Conservation (phyloP, 2,888 invertebrate genomes). For the Drosophila imparisetae region DNA sequence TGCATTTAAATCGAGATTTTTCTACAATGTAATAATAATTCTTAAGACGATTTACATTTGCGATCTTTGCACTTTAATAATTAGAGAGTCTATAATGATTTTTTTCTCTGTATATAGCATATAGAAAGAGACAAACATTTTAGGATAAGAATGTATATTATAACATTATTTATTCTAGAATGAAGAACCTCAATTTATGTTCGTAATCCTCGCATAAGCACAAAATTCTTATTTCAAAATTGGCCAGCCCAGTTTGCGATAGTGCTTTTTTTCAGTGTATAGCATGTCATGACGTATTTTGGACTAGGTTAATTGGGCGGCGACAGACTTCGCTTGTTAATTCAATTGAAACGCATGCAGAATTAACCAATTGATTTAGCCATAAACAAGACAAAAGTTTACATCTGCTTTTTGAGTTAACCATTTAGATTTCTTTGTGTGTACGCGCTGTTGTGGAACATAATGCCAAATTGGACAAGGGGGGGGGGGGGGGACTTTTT, state of each 20-base stretch:
- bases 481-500: neutral
- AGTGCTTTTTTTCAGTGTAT: neutral
- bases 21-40: neutral
- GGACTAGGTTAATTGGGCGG: slow-evolving; percentile 8
- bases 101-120: slow-evolving; percentile 4
- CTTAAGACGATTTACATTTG: neutral
- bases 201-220: neutral
- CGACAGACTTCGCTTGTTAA: slow-evolving; percentile 14
- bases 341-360: slow-evolving; percentile 25
- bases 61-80: neutral
- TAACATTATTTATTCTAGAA: neutral
- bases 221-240: neutral
- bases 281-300: neutral
- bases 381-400: slow-evolving; percentile 8
- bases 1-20: neutral
- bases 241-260: neutral
- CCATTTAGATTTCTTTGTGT: slow-evolving; percentile 34
- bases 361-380: slow-evolving; percentile 32
- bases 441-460: slow-evolving; percentile 60
- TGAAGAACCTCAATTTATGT: neutral
- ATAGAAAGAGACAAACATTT: neutral
- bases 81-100: neutral
- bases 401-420: slow-evolving; percentile 6
- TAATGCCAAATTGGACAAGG: slow-evolving; percentile 17
- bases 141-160: neutral